Base-by-base conservation (phyloP, 2,797 vertebrate species). In the Anguilla megastoma region DNA sequence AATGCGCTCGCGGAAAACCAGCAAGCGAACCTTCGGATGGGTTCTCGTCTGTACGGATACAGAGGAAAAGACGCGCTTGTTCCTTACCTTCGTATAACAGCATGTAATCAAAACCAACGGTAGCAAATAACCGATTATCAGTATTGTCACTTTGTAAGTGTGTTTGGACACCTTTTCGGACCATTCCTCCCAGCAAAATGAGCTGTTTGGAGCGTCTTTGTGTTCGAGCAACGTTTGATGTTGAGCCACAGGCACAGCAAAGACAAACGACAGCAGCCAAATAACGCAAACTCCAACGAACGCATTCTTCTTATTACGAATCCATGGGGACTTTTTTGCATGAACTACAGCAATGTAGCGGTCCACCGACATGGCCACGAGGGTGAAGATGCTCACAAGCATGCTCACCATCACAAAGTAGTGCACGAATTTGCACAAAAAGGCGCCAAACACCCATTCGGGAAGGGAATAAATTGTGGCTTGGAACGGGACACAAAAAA, bases 391-490 rank as follows among this genome's bases (percentile, higher is more conserved):
- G 95, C 98, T 99, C 90, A 99, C 98, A 91, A 99, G 93, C 98
- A 99, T 99, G 89, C 98, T 99, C 48, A 99, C 97, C 0, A 98
- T 99, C 94, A 99, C 98, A 93, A 99, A 98, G 89, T 99, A 99
- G 93, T 99, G 98, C 76, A 94, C 96, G 89, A 98, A 98, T 93
- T 98, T 99, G 95, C 98, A 99, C 88, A 98, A 96, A 92, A 99
- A 98, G 0, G 97, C 97, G 0, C 98, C 98, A 86, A 99, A 95
- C 86, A 98, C 97, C 98, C 98, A 99, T 0, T 95, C 96, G 87
- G 97, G 97, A 91, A 99, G 94, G 91, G 97, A 96, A 33, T 99
- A 99, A 90, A 99, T 97, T 0, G 97, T 98, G 89, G 98, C 97
- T 94, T 99, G 98, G 94, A 99, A 99, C 0, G 98, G 98, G 92